These are phyloP conservation scores for Harmothoe impar DNA, from an alignment of 2,888 invertebrate genomes.

Conservation along the genomic window DNA sequence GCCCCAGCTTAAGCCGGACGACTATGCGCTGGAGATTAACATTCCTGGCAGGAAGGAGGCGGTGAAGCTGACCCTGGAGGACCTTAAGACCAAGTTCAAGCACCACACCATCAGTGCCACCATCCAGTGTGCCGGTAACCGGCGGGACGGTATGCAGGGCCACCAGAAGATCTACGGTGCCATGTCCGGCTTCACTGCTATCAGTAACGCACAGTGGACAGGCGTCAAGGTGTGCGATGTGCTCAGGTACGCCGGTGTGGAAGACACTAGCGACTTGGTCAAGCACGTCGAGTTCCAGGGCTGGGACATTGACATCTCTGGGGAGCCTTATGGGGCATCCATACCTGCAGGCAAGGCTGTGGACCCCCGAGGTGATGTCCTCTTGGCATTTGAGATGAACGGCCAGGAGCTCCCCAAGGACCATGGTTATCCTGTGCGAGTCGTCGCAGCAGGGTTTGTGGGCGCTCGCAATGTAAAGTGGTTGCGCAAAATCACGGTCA, in stretches of 20 bases:
- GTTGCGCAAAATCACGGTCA: conserved; percentile 91
- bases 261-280: conserved; percentile 77
- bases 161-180: conserved; percentile 93
- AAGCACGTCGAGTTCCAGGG: conserved; percentile 84
- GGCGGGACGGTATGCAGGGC: conserved; percentile 94
- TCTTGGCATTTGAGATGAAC: conserved; percentile 98
- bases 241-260: conserved; percentile 81
- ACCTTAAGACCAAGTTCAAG: conserved; percentile 88
- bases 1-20: conserved; percentile 85
- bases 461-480: conserved; percentile 98
- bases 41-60: conserved; percentile 84
- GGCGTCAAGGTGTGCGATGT: conserved; percentile 82
- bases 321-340: conserved; percentile 93
- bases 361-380: conserved; percentile 88
- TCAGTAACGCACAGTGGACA: conserved; percentile 91
- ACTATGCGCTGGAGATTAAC: conserved; percentile 87
- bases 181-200: conserved; percentile 93
- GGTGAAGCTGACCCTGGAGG: conserved; percentile 85
- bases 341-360: conserved; percentile 88
- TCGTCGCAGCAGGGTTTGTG: conserved; percentile 96
- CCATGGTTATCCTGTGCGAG: conserved; percentile 95
- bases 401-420: conserved; percentile 91
- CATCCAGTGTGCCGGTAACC: conserved; percentile 97
- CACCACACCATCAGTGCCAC: conserved; percentile 90
- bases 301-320: conserved; percentile 92